Evolutionary conservation across 1,140 invertebrate genomes (phyloP), one percentile per base, ranked within the genome.

Genomic region (Bilobella aurantiaca): DNA sequence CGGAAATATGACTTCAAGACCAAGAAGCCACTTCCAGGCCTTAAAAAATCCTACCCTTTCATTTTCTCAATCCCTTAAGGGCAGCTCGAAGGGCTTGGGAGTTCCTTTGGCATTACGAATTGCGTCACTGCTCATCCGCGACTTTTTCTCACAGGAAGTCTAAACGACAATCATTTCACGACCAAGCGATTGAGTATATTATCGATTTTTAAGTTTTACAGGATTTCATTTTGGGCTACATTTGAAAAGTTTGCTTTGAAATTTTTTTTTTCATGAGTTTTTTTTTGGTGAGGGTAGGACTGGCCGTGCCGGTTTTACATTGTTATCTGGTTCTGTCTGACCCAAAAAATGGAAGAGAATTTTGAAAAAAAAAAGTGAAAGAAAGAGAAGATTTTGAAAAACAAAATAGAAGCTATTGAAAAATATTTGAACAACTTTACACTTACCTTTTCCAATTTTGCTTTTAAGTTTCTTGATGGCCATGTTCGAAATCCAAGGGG

Each of bases 391-490:
- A n/a, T n/a, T n/a, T n/a, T n/a, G n/a, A n/a, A n/a, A n/a, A n/a
- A n/a, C n/a, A n/a, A n/a, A n/a, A n/a, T n/a, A n/a, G n/a, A n/a
- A n/a, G n/a, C n/a, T n/a, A n/a, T n/a, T n/a, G n/a, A n/a, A n/a
- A n/a, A n/a, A n/a, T n/a, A n/a, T n/a, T n/a, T n/a, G 37, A 42
- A 42, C 8, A 42, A 42, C n/a, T 8, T n/a, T n/a, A 42, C 8
- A 42, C 49, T 53, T 53, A 53, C 49, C 49, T 5, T 18, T 53
- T 23, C 49, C 49, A 5, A 53, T 53, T 53, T 53, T 53, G 49
- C 23, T 53, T 23, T 53, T 12, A 23, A 53, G 8, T 23, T 53
- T 53, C 23, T 53, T 53, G 49, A 53, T 53, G 8, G 49, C 49
- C 23, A 53, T 23, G 12, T 53, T 53, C 3, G 49, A 23, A 23